Evolutionary conservation across 2,888 invertebrate species (phyloP).

Genomic region (Chloromyia formosa): DNA sequence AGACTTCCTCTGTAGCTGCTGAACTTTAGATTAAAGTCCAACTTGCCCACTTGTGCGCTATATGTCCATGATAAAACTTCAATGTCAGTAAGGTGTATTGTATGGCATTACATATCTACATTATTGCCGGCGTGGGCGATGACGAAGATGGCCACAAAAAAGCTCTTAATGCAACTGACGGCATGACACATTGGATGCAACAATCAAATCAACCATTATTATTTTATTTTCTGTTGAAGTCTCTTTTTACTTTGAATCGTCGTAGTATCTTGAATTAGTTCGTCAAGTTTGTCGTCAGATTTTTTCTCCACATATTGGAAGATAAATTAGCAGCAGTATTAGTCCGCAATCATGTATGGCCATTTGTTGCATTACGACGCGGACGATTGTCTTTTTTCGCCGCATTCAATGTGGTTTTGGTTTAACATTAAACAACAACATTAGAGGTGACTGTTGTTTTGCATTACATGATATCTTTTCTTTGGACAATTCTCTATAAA

Average conservation of each 20-base stretch:
- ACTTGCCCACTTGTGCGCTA: no score
- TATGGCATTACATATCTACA: not conserved
- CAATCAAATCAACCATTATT: no score
- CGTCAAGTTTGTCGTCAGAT: no score
- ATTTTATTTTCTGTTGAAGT: no score
- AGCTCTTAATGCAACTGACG: constrained; percentile 1
- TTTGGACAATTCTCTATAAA: not conserved
- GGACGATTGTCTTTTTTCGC: constrained; percentile 3
- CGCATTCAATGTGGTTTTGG: constrained; percentile 28
- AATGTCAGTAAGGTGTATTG: constrained; percentile 21
- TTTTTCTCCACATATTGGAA: no score
- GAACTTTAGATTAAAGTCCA: no score
- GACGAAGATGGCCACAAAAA: not conserved
- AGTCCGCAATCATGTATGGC: constrained; percentile 17
- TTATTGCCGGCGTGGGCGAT: not conserved
- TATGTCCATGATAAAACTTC: not conserved
- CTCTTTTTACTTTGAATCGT: no score
- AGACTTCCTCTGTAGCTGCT: no score
- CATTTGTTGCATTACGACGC: constrained; percentile 28
- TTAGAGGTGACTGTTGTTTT: constrained; percentile 30
- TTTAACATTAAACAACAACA: constrained; percentile 29
- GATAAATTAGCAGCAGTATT: constrained; percentile 13
- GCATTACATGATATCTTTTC: not conserved
- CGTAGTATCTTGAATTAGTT: no score
- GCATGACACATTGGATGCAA: no score